Conservation (phyloP, 2,888 invertebrate species). For the Ptilodon capucinus region DNA sequence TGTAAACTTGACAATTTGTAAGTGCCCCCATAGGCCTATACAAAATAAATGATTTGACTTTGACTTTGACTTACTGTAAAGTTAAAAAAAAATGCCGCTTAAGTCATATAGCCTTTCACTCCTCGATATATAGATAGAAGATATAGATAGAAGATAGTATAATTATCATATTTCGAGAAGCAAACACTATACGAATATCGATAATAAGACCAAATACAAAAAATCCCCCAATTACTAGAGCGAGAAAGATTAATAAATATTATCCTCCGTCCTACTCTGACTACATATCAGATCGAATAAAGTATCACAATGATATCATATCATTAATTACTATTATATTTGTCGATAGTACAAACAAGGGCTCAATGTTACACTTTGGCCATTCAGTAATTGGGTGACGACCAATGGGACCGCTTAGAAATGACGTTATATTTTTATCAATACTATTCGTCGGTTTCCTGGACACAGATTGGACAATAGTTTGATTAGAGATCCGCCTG, state of each 20-base stretch:
- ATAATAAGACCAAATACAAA: no score
- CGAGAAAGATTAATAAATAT: background rate
- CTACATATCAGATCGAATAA: background rate
- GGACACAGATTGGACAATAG: background rate
- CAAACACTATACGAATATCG: no score
- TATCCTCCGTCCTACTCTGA: background rate
- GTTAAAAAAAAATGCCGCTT: no score
- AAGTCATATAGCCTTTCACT: no score
- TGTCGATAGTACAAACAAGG: background rate
- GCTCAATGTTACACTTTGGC: background rate
- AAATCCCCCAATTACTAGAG: background rate
- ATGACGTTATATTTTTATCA: background rate
- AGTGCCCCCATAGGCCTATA: no score
- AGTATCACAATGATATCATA: background rate
- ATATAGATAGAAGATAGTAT: no score
- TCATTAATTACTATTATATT: constrained; percentile 3
- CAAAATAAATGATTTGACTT: no score
- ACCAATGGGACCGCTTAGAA: background rate
- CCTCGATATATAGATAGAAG: no score
- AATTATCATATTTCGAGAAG: no score
- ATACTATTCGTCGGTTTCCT: background rate
- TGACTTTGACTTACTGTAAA: no score
- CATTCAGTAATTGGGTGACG: background rate
- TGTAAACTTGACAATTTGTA: no score
- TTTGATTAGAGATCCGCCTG: no score